phyloP scores from a whole-genome alignment of 2,888 invertebrate species.

The Oligia strigilis region DNA sequence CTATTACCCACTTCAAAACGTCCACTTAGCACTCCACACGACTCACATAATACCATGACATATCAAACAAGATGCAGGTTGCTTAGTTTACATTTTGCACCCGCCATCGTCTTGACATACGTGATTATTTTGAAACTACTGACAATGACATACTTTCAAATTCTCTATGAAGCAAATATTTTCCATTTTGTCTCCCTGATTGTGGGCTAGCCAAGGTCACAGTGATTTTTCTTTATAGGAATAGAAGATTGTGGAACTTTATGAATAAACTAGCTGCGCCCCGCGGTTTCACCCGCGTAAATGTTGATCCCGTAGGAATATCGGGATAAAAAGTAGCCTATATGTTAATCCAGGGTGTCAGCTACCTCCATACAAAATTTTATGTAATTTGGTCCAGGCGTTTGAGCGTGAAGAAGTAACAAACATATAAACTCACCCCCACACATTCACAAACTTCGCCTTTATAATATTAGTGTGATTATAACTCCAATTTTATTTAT shows the following conservation, averaged over 20 bases:
- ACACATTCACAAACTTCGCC: too few species aligned
- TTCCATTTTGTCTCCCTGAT: constrained; percentile 57
- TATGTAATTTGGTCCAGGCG: too few species aligned
- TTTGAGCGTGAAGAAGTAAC: too few species aligned
- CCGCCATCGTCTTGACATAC: constrained; percentile 77
- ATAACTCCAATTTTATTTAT: too few species aligned
- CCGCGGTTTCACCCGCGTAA: background rate
- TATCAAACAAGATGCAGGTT: constrained; percentile 32
- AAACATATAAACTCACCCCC: too few species aligned
- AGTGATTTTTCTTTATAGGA: background rate
- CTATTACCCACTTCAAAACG: background rate
- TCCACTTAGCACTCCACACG: constrained; percentile 1
- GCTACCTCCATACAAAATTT: too few species aligned
- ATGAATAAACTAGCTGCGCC: too few species aligned
- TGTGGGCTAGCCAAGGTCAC: constrained; percentile 40
- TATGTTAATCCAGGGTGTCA: too few species aligned
- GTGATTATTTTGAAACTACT: constrained; percentile 72
- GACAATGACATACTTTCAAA: constrained; percentile 87
- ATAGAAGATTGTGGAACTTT: constrained; percentile 2
- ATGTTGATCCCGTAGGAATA: too few species aligned
- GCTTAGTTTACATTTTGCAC: constrained; percentile 60
- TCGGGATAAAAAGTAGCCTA: background rate
- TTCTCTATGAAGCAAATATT: constrained; percentile 71
- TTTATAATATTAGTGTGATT: too few species aligned
- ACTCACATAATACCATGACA: constrained; percentile 15